Percentiles rank a stretch among this genome's conserved stretches.
Evolutionary conservation across 2,113 vertebrate genomes (phyloP).

Genomic region (Chionodraco myersi): DNA sequence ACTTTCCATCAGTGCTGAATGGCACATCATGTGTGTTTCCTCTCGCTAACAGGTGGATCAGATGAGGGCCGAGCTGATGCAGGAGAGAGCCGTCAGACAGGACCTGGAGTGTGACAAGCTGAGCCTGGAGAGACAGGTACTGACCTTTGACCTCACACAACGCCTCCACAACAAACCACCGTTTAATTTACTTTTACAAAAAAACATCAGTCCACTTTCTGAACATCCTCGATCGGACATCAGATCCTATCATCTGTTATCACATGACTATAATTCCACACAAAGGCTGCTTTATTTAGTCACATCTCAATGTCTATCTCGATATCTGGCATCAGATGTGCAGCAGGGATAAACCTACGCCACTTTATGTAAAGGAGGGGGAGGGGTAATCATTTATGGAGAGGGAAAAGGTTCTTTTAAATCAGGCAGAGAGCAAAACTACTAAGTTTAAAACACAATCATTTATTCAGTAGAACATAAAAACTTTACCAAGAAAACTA

Average conservation of each 20-base stretch:
- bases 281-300: no score
- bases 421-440: no score
- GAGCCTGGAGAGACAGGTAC: slow-evolving; percentile 94
- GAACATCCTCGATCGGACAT: not conserved
- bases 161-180: not conserved
- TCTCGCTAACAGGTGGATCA: slow-evolving; percentile 88
- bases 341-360: not conserved
- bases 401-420: no score
- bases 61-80: slow-evolving; percentile 90
- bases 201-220: not conserved
- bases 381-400: no score
- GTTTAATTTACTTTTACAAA: not conserved
- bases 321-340: not conserved
- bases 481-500: no score
- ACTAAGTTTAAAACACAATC: no score
- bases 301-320: no score
- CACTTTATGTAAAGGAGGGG: not conserved
- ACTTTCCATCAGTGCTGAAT: not conserved
- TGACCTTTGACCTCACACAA: not conserved
- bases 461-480: no score
- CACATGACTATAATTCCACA: not conserved
- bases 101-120: slow-evolving; percentile 96
- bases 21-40: not conserved
- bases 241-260: not conserved
- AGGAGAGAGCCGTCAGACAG: slow-evolving; percentile 90